A percentile compares a stretch with the other conserved stretches of the same genome.
Evolutionary conservation across 2,113 vertebrate genomes (phyloP).

Genomic region (Megaptera novaeangliae): DNA sequence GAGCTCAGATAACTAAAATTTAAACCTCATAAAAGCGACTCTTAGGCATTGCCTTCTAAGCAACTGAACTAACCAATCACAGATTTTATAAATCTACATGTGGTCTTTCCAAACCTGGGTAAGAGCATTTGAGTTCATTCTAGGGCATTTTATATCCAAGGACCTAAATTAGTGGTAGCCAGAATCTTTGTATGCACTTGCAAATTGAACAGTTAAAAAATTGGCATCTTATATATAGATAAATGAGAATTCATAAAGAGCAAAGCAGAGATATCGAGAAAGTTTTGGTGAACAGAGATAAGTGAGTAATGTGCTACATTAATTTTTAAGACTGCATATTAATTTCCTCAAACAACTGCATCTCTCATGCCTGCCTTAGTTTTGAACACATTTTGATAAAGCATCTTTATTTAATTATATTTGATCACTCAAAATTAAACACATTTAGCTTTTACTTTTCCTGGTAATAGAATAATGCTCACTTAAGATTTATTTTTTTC

Average conservation of each 20-base stretch:
- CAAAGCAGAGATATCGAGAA: neutral
- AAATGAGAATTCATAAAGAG: constrained; percentile 22
- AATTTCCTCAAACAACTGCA: constrained; percentile 54
- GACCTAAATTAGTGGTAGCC: neutral
- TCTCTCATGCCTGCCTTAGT: constrained; percentile 36
- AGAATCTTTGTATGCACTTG: neutral
- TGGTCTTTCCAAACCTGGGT: neutral
- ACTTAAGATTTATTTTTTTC: neutral
- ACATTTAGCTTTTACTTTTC: constrained; percentile 39
- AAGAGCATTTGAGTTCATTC: neutral
- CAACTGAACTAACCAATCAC: neutral
- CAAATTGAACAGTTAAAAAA: neutral
- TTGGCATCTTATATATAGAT: neutral
- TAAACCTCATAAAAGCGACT: neutral
- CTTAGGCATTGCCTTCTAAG: neutral
- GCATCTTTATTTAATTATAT: constrained; percentile 56
- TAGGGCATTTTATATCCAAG: neutral
- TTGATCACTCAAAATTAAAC: constrained; percentile 63
- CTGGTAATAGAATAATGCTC: constrained; percentile 26
- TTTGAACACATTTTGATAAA: constrained; percentile 44
- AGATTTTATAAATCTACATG: neutral
- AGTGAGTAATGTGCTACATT: constrained; percentile 36
- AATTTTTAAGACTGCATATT: constrained; percentile 61
- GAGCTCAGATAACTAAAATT: neutral
- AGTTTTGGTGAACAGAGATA: constrained; percentile 56